Evolutionary conservation across 2,113 vertebrate species (phyloP), one percentile per base, ranked within the genome.

Genomic region (Oncorhynchus clarkii): DNA sequence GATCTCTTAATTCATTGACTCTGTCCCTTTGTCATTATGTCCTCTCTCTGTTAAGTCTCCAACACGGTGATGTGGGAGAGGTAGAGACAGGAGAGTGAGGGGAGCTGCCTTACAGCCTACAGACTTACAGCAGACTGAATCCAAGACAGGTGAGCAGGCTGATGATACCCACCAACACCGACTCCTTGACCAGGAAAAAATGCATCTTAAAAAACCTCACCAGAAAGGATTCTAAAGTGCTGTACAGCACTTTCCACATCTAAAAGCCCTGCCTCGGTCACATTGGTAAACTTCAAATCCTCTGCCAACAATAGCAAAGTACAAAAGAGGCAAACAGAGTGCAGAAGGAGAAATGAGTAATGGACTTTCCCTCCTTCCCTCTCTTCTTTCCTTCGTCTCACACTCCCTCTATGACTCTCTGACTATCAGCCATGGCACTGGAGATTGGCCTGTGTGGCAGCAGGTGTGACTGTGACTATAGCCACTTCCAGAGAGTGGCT

Each of bases 111-210:
- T 54, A 49, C 9, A 49, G 48, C 13, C 13, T 49, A 13, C 48
- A 49, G 48, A 59, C 74, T 68, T 45, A 64, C 73, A 65, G 3
- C 20, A 20, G 82, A 83, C 76, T 71, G 81, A 90, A 92, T 90
- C 87, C 89, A 92, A 92, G 86, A 73, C 82, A 74, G 85, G 26
- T 72, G 80, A 85, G 85, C 86, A 81, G 83, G 67, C 90, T 91
- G 91, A 86, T 82, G 82, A 82, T 85, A 88, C 84, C 79, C 80
- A 91, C 87, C 88, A 85, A 76, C 82, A 72, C 2, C 9, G 39
- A 45, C 8, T 45, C 39, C 39, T 45, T 45, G 39, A 45, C 39
- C 39, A 45, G 74, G 74, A 39, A 29, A 77, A 84, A 81, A 85
- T 72, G 81, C 76, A 84, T 60, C 51, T 54, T 8, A 79, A 82